Conservation (phyloP, 2,113 vertebrate species). For the Notiomystis cincta region DNA sequence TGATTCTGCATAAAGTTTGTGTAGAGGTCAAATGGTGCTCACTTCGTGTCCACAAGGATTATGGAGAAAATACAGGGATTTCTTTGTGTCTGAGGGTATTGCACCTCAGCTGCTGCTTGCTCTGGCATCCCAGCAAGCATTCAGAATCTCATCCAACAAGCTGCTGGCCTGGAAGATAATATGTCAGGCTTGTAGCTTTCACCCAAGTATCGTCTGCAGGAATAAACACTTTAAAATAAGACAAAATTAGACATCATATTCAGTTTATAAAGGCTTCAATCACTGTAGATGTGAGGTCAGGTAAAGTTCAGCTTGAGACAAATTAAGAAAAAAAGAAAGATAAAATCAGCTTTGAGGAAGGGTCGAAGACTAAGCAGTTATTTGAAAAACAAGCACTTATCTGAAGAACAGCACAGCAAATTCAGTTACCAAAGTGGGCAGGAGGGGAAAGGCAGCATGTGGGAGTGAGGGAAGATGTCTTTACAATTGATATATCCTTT, state of each 20-base stretch:
- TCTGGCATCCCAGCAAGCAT: neutral
- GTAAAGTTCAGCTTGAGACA: slow-evolving; percentile 17
- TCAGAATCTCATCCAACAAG: neutral
- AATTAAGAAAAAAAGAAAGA: neutral
- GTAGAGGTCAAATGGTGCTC: neutral
- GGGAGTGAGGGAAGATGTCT: neutral
- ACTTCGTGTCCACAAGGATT: neutral
- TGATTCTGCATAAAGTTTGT: neutral
- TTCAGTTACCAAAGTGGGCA: neutral
- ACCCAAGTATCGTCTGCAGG: neutral
- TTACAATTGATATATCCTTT: neutral
- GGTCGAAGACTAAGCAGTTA: neutral
- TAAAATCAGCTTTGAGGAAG: neutral
- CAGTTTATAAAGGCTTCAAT: neutral
- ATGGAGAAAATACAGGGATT: neutral
- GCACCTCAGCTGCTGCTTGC: neutral
- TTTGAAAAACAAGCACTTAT: neutral
- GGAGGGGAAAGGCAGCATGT: neutral
- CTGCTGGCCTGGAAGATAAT: neutral
- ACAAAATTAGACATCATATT: neutral
- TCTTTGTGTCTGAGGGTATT: neutral
- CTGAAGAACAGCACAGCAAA: neutral
- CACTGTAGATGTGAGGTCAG: neutral
- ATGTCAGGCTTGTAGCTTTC: neutral
- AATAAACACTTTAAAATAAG: neutral